Base-by-base conservation (phyloP, 2,888 invertebrate species). In the Cyrtodaria siliqua region DNA sequence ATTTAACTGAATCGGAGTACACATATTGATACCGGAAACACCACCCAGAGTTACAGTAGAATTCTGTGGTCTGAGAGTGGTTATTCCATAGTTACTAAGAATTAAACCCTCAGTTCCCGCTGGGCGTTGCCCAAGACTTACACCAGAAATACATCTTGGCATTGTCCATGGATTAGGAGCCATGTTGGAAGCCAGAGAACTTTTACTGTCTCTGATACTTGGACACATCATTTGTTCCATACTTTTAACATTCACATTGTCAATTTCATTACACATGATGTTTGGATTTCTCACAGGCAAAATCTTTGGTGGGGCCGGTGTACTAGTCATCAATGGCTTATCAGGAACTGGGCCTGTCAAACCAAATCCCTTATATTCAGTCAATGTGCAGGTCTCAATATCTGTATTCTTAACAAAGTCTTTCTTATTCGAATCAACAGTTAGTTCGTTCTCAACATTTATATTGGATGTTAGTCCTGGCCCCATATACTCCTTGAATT, bases 401-500 rank as follows among this genome's bases (percentile, higher is more conserved):
- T 75, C 79, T 2, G 72, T 68, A 20, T 69, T 61, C 44, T 64
- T 78, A 16, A 63, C 59, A 33, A 57, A 38, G 38, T 67, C 67
- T 50, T 27, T 72, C 42, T 72, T 60, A 16, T 29, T 40, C 3
- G 27, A 8, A 18, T 52, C 40, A 44, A 20, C 27, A 33, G 18
- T 16, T n/a, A 18, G 38, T 24, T 72, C 55, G 44, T 55, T 53
- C 44, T 60, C 61, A 27, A 61, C 23, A 18, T 50, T 49, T 4
- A 64, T 4, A 38, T 63, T 56, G 18, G 70, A 56, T 29, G 79
- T 79, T 20, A 76, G 55, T 6, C 80, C 80, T 24, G 80, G 80
- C 20, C 80, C 80, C 62, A 76, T 55, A 20, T 80, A 80, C 53
- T 80, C 80, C 49, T 76, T 80, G 27, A 69, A 80, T 26, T 76